Conservation (phyloP, 2,888 invertebrate genomes). For the Patella depressa region DNA sequence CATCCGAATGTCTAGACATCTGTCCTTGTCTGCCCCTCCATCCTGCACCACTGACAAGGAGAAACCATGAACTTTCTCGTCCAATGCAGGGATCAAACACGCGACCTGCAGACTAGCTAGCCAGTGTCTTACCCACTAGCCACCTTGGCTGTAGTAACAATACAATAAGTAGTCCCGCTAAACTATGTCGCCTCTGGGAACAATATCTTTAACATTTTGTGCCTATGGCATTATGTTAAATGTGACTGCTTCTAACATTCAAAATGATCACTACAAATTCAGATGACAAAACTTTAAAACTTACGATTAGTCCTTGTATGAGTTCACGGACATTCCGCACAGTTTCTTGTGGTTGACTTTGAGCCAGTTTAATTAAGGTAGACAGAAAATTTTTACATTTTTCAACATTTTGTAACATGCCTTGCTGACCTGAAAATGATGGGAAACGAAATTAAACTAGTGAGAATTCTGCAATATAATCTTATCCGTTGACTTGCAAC, state of each 20-base stretch:
- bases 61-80: too few relatives aligned
- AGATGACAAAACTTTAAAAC: slow-evolving; percentile 37
- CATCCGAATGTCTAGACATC: too few relatives aligned
- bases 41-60: too few relatives aligned
- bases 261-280: background rate
- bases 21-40: too few relatives aligned
- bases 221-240: background rate
- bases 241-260: too few relatives aligned
- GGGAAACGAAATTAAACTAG: too few relatives aligned
- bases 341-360: slow-evolving; percentile 92
- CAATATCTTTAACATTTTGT: background rate
- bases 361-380: slow-evolving; percentile 93
- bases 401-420: slow-evolving; percentile 75
- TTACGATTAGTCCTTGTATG: slow-evolving; percentile 92
- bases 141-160: too few relatives aligned
- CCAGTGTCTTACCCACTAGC: too few relatives aligned
- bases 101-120: too few relatives aligned
- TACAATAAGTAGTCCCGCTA: background rate
- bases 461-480: too few relatives aligned
- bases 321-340: slow-evolving; percentile 92
- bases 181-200: background rate
- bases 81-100: too few relatives aligned
- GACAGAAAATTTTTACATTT: slow-evolving; percentile 98
- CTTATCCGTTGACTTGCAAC: too few relatives aligned
- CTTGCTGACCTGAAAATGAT: slow-evolving; percentile 37